Evolutionary conservation across 2,888 invertebrate species (phyloP), one percentile per base, ranked within the genome.

Genomic region (Lathronympha strigana): DNA sequence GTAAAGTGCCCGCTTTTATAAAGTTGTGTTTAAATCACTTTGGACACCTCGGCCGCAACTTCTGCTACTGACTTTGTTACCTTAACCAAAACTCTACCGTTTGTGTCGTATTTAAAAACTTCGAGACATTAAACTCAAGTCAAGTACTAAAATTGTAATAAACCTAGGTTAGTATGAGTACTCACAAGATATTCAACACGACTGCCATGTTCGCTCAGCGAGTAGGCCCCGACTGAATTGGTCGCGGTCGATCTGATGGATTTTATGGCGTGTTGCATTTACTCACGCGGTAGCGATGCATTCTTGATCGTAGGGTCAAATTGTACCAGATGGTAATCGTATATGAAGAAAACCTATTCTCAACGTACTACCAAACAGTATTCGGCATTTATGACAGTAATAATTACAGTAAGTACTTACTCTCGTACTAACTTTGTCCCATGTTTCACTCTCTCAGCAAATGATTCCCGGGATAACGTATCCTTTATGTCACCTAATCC

Each of bases 211-310:
- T 53, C 19, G 36, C 50, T 25, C 43, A 17, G 45, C 17, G 47
- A 23, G 17, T 38, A 36, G 33, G 25, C 33, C 15, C 60, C 61
- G 60, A 71, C 66, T 71, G 69, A 61, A 72, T 71, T 71, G 63
- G 69, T 57, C 67, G 57, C 71, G 53, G 62, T 53, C 63, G 67
- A 67, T 68, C 64, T 67, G 63, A 63, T 49, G 57, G 55, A 58
- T 61, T 70, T 71, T 74, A 71, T 74, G 71, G 69, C 66, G 67
- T 67, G 47, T 47, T 15, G 67, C 68, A 62, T 73, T 69, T 69
- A 71, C 51, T 38, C 66, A 55, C 51, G 47, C 19, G 47, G 40
- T 60, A 21, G 49, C 28, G 57, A 33, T 15, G 31, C 43, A 11
- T 38, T 55, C 61, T 73, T 73, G 72, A 71, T 71, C 53, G 61